Conservation (phyloP, 2,797 vertebrate genomes). For the Crocodylus rhombifer region DNA sequence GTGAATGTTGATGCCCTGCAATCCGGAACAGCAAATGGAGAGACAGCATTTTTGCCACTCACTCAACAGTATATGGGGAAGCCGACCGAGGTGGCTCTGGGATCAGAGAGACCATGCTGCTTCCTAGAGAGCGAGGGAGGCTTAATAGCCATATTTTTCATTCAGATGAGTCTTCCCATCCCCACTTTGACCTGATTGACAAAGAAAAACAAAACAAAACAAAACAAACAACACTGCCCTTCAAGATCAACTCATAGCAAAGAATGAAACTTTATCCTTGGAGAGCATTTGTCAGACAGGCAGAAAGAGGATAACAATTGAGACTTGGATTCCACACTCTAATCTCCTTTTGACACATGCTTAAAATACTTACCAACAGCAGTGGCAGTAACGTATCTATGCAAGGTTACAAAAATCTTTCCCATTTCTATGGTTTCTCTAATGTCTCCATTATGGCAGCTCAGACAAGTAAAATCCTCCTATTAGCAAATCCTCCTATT, state of each 20-base stretch:
- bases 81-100: background rate
- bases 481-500: background rate
- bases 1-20: constrained; percentile 2
- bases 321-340: background rate
- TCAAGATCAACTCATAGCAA: background rate
- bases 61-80: rapidly evolving
- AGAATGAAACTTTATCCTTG: background rate
- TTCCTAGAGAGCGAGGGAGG: background rate
- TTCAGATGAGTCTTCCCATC: constrained; percentile 97
- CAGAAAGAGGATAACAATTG: background rate
- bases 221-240: background rate
- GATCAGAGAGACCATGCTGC: background rate
- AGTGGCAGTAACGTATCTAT: background rate
- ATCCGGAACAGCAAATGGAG: background rate
- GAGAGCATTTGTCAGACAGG: background rate
- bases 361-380: background rate
- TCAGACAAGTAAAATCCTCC: background rate
- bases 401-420: background rate
- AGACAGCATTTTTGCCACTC: background rate
- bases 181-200: constrained; percentile 89
- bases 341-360: background rate
- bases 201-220: constrained; percentile 45
- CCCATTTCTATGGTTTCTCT: background rate
- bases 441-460: background rate
- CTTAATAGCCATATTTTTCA: constrained; percentile 96